Conservation (phyloP, 2,888 invertebrate genomes). For the Leistus spinibarbis region DNA sequence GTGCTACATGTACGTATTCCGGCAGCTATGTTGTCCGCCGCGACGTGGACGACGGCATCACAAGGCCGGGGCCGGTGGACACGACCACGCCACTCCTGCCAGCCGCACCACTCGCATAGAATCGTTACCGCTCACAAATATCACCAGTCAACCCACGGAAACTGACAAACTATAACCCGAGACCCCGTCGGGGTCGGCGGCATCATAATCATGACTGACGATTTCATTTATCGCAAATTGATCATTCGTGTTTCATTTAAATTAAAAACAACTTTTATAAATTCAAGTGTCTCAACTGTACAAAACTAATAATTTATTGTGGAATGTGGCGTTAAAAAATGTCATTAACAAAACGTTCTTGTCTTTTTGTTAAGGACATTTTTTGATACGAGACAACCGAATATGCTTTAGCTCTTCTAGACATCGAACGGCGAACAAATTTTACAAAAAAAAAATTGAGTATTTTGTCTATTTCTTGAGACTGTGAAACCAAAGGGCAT, state of each 20-base stretch:
- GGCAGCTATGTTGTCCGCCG: slow-evolving; percentile 63
- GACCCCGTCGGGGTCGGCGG: background rate
- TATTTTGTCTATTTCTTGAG: no score
- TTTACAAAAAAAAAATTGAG: no score
- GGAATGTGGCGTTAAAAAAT: no score
- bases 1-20: slow-evolving; percentile 70
- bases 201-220: background rate
- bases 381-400: no score
- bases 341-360: no score
- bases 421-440: no score
- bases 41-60: slow-evolving; percentile 7
- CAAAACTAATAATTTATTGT: background rate
- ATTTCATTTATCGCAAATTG: no score
- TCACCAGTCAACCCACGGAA: slow-evolving; percentile 33
- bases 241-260: background rate
- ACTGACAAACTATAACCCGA: slow-evolving; percentile 25
- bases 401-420: no score
- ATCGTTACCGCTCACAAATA: slow-evolving; percentile 24
- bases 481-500: no score
- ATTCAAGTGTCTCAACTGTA: background rate
- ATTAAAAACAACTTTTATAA: background rate
- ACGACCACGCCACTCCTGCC: background rate
- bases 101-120: slow-evolving; percentile 14
- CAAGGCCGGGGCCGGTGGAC: background rate
- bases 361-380: no score